A percentile compares a stretch with the other conserved stretches of the same genome.
phyloP scores from a whole-genome alignment of 1,140 invertebrate genomes.

The Solen grandis region DNA sequence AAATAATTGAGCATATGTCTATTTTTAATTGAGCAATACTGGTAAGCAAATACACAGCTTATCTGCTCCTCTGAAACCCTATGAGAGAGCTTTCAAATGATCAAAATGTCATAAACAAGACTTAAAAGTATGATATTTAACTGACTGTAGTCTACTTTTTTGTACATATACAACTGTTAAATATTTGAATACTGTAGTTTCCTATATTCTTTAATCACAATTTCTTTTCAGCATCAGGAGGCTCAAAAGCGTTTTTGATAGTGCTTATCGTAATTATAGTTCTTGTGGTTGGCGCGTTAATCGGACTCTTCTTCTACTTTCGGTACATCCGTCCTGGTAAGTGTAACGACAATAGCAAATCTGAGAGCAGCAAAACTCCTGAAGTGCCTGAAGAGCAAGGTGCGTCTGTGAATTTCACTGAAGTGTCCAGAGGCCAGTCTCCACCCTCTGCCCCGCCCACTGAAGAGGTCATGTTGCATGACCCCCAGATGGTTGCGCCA shows the following conservation, averaged over 20 bases:
- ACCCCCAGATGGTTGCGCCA: conserved; percentile 36
- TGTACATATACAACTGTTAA: too few species aligned
- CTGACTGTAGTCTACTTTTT: too few species aligned
- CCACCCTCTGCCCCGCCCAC: conserved; percentile 12
- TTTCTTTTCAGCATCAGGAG: conserved; percentile 17
- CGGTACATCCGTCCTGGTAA: not conserved
- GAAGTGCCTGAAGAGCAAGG: not conserved
- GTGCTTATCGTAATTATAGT: conserved; percentile 8
- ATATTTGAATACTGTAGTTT: too few species aligned
- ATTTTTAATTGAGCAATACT: too few species aligned
- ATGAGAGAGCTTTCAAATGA: too few species aligned
- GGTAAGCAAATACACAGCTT: too few species aligned
- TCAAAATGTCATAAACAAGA: too few species aligned
- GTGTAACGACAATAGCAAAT: not conserved
- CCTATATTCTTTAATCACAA: too few species aligned
- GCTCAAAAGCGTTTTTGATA: conserved; percentile 3
- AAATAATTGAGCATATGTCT: too few species aligned
- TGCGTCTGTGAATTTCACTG: not conserved
- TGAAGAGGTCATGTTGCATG: conserved; percentile 11
- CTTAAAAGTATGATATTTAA: too few species aligned
- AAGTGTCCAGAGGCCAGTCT: not conserved
- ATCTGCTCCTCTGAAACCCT: too few species aligned
- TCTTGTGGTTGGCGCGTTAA: not conserved
- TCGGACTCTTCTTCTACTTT: not conserved
- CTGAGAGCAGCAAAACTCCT: not conserved